Evolutionary conservation across 2,888 invertebrate genomes (phyloP), one percentile per base, ranked within the genome.

Genomic region (Eristalinus aeneus): DNA sequence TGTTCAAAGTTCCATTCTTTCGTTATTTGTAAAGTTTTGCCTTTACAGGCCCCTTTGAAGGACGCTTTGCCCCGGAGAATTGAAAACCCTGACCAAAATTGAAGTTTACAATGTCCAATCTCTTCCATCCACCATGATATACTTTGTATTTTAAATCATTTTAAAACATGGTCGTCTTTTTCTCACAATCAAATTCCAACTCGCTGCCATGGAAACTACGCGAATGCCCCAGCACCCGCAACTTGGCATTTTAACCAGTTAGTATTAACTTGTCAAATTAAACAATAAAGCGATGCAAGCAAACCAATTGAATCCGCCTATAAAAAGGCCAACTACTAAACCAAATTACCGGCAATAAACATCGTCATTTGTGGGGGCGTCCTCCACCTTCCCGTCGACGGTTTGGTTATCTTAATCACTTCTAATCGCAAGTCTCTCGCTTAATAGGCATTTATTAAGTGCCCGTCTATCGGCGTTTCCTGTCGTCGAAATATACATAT

Each of bases 261-360:
- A 2, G 1, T 23, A 72, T 72, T 54, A 72, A 74, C 20, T 71
- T 39, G 34, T 64, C 54, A 56, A 56, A 36, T 73, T 64, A 64
- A 73, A 54, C 34, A 53, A 53, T 32, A 71, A 32, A 27, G 46
- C 8, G 8, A 53, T n/a, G 39, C 11, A 23, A 11, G 46, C 71
- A 61, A 73, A 63, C 31, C 32, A 54, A 73, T 64, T 73, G 54
- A 53, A 54, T 10, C 12, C 5, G 23, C 5, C 23, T 12, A 12
- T 22, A 11, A 11, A 23, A 11, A 0, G 22, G 22, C 56, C n/a
- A 22, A 3, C 11, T 22, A 56, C 11, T 6, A 23, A n/a, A 12
- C 11, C 1, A 56, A 56, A 23, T 56, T 27, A 12, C 23, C 12
- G 5, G 56, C 56, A 22, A 22, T 23, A 1, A 46, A 6, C 39